A percentile compares a stretch with the other conserved stretches of the same genome.
Evolutionary conservation across 1,140 invertebrate species (phyloP).

Genomic region (Trichomalopsis sarcophagae): DNA sequence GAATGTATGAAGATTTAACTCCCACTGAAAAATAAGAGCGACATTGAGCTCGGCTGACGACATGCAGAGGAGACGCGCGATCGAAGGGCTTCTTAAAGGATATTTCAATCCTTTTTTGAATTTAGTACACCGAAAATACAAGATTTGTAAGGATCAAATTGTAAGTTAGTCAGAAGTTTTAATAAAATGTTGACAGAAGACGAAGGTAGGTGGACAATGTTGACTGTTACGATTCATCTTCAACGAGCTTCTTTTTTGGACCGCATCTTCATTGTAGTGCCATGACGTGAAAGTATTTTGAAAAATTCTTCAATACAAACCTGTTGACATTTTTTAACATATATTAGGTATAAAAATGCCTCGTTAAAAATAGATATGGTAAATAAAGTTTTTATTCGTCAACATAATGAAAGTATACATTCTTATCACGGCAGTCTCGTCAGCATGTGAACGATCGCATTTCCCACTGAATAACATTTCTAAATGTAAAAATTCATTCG

Average conservation of each 20-base stretch:
- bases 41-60: not conserved
- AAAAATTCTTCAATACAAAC: not conserved
- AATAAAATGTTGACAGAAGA: not conserved
- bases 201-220: not conserved
- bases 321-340: not conserved
- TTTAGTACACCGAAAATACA: too few relatives aligned
- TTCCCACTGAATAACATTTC: too few relatives aligned
- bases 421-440: not conserved
- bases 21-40: not conserved
- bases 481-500: not conserved
- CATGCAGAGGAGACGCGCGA: not conserved
- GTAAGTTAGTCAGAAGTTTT: too few relatives aligned
- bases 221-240: not conserved
- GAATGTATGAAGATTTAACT: not conserved
- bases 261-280: too few relatives aligned
- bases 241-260: not conserved
- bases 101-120: not conserved
- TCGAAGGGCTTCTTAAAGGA: not conserved
- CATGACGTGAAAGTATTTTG: too few relatives aligned
- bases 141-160: too few relatives aligned
- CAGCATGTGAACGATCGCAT: not conserved
- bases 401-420: conserved; percentile 32
- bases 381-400: conserved; percentile 37
- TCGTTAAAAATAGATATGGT: not conserved
- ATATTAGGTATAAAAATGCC: not conserved